Evolutionary conservation across 2,797 vertebrate genomes (phyloP), one percentile per base, ranked within the genome.

Genomic region (Chromis chromis): DNA sequence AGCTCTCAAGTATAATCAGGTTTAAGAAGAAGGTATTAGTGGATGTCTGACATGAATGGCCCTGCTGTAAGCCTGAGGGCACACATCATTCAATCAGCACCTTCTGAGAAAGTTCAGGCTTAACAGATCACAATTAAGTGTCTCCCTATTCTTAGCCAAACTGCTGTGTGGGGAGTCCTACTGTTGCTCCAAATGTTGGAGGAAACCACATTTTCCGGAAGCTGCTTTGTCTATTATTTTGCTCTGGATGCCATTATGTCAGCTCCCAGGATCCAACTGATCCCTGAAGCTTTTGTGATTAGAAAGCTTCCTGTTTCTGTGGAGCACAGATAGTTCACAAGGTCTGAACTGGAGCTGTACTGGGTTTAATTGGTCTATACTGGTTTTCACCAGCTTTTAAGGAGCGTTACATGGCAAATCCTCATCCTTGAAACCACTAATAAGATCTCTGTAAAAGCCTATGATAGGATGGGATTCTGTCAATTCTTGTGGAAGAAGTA

Each of bases 71-170:
- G 82, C 81, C 74, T 31, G 49, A 40, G 17, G 8, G 3, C 46
- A 21, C 46, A 49, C n/a, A 49, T 3, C 8, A 16, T 65, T 46
- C n/a, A 7, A 8, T 33, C 55, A 24, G 17, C 58, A 40, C 25
- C 74, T 86, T 89, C 86, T 79, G 17, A 67, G 85, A 87, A 88
- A 84, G 83, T 55, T 22, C 28, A 76, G 65, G 89, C 63, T 93
- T 91, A 91, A 81, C 68, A 74, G 84, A 72, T 81, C 59, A 79
- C 75, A 75, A 55, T 71, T 75, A 81, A 87, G 72, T 73, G 78
- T 52, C 62, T 76, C 57, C 28, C 78, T 91, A 86, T 89, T 90
- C 78, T 90, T 87, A 84, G 82, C 42, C 28, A 3, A 24, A 11
- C 27, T 53, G 50, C 60, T 55, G 81, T 14, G 28, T 59, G 48